phyloP scores from a whole-genome alignment of 2,797 vertebrate genomes.

The Crocidura indochinensis region DNA sequence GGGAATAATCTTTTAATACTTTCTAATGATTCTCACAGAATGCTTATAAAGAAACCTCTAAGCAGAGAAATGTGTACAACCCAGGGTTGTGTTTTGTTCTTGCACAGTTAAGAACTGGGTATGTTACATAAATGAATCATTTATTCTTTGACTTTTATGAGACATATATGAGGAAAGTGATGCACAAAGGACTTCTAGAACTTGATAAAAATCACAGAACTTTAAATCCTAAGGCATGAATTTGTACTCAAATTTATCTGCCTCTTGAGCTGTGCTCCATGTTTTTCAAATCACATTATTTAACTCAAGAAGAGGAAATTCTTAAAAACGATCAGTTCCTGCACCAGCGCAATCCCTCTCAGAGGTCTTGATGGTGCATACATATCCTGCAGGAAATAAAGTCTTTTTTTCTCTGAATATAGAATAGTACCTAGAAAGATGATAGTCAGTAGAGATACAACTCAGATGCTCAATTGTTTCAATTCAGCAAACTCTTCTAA shows the following conservation, averaged over 20 bases:
- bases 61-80: constrained; percentile 16
- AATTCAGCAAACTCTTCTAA: not conserved
- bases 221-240: not conserved
- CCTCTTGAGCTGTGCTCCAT: not conserved
- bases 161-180: not conserved
- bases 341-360: not conserved
- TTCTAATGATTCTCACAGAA: constrained; percentile 59
- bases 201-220: constrained; percentile 10
- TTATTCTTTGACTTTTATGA: not conserved
- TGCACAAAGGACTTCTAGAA: not conserved
- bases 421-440: not conserved
- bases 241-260: constrained; percentile 4
- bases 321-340: constrained; percentile 19
- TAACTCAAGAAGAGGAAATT: not conserved
- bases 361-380: not conserved
- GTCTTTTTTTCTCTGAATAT: constrained; percentile 21
- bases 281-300: not conserved
- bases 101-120: not conserved
- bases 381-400: constrained; percentile 44
- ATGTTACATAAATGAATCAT: not conserved
- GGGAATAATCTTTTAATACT: constrained; percentile 34
- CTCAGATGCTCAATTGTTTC: not conserved
- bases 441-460: not conserved
- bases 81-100: not conserved
- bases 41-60: constrained; percentile 57